These are phyloP conservation scores for Montipora capricornis DNA, from an alignment of 64 coral and sea anemone species.

Conservation along the genomic window DNA sequence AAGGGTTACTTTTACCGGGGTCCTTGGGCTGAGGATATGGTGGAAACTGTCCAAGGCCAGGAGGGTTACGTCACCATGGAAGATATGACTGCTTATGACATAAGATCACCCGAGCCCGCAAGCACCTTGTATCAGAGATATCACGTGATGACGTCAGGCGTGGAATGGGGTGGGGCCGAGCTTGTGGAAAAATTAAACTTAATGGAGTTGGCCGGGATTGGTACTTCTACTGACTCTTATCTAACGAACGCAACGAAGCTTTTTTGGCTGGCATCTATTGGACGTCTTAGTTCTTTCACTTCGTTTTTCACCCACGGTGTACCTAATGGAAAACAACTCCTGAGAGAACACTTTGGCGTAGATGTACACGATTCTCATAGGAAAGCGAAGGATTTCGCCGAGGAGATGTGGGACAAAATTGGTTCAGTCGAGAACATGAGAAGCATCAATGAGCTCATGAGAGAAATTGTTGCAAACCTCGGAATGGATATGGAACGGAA, in stretches of 20 bases:
- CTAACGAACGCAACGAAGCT: constrained; percentile 78
- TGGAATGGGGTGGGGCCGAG: constrained; percentile 75
- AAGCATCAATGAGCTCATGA: constrained; percentile 64
- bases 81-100: constrained; percentile 76
- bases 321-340: constrained; percentile 52
- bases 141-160: constrained; percentile 65
- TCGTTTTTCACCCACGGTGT: constrained; percentile 58
- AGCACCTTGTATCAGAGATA: constrained; percentile 74
- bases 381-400: constrained; percentile 48
- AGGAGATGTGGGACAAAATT: constrained; percentile 76
- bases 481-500: constrained; percentile 19
- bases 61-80: constrained; percentile 74
- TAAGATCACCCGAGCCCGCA: constrained; percentile 61
- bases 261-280: constrained; percentile 82
- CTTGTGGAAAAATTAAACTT: constrained; percentile 74
- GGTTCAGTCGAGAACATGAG: constrained; percentile 55
- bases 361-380: constrained; percentile 47
- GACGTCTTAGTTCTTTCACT: constrained; percentile 77
- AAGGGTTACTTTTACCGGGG: constrained; percentile 91
- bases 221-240: constrained; percentile 43
- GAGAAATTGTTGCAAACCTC: constrained; percentile 64
- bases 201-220: constrained; percentile 74
- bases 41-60: constrained; percentile 43
- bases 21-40: constrained; percentile 75
- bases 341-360: constrained; percentile 70